Evolutionary conservation across 2,888 invertebrate genomes (phyloP).

Genomic region (Chesias legatella): DNA sequence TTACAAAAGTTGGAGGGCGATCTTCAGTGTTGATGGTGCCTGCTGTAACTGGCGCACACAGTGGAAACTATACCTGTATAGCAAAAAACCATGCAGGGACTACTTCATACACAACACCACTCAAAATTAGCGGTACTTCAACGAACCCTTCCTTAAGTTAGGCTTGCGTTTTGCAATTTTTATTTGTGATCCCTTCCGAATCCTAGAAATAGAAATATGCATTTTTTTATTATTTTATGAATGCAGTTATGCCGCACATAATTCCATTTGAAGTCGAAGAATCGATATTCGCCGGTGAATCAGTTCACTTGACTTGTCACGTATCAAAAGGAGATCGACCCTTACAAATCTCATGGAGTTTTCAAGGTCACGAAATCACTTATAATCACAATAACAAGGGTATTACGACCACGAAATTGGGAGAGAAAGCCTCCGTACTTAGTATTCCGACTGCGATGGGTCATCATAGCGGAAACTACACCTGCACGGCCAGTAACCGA

Average conservation of each 20-base stretch:
- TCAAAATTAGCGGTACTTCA: slow-evolving; percentile 75
- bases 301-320: slow-evolving; percentile 83
- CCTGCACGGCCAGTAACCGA: slow-evolving; percentile 81
- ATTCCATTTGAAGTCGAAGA: slow-evolving; percentile 85
- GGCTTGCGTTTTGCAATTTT: slow-evolving; percentile 27
- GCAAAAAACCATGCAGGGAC: slow-evolving; percentile 78
- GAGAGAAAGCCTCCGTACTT: slow-evolving; percentile 78
- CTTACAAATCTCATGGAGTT: slow-evolving; percentile 85
- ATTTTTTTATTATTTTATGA: slow-evolving; percentile 17
- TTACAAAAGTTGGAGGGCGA: slow-evolving; percentile 64
- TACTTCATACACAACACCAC: slow-evolving; percentile 69
- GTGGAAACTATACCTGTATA: slow-evolving; percentile 80
- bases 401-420: slow-evolving; percentile 76
- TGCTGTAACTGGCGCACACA: slow-evolving; percentile 71
- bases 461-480: slow-evolving; percentile 83
- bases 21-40: slow-evolving; percentile 75
- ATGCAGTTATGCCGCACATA: slow-evolving; percentile 82
- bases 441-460: slow-evolving; percentile 80
- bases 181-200: slow-evolving; percentile 24
- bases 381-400: slow-evolving; percentile 76
- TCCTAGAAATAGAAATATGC: slow-evolving; percentile 14
- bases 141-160: slow-evolving; percentile 16
- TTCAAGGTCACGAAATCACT: slow-evolving; percentile 82
- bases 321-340: slow-evolving; percentile 86
- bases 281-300: slow-evolving; percentile 84